These are phyloP conservation scores for Astyanax mexicanus DNA, from an alignment of 2,797 vertebrate species.

Conservation along the genomic window DNA sequence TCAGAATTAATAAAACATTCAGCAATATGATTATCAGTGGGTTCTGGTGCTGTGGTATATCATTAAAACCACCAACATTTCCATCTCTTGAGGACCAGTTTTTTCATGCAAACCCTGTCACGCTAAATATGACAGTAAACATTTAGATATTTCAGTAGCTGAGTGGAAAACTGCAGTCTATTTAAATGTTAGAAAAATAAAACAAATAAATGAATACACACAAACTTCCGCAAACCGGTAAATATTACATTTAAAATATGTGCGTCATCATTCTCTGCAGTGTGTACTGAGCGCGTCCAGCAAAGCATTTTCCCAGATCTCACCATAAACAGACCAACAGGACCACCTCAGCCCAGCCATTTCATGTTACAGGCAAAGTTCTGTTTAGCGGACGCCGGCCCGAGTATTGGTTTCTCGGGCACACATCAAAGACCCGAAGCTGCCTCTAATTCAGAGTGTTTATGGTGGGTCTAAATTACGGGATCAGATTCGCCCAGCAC, in stretches of 20 bases:
- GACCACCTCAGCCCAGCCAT: slow-evolving; percentile 56
- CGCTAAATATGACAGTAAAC: background rate
- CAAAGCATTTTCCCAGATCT: slow-evolving; percentile 64
- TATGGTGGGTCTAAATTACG: slow-evolving; percentile 78
- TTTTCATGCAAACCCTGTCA: background rate
- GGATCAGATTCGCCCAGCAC: slow-evolving; percentile 72
- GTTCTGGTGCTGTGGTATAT: background rate
- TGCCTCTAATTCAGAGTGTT: slow-evolving; percentile 76
- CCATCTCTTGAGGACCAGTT: background rate
- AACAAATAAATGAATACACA: background rate
- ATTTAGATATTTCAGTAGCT: background rate
- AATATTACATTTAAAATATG: slow-evolving; percentile 34
- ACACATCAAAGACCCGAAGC: slow-evolving; percentile 64
- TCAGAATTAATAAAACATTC: no score
- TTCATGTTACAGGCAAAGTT: slow-evolving; percentile 61
- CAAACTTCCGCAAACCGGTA: slow-evolving; percentile 26
- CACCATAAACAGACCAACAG: slow-evolving; percentile 60
- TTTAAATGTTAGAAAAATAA: background rate
- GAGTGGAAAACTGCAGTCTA: background rate
- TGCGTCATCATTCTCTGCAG: slow-evolving; percentile 44
- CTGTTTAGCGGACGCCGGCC: slow-evolving; percentile 52
- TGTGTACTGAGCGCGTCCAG: slow-evolving; percentile 45
- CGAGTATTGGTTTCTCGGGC: slow-evolving; percentile 65
- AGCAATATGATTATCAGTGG: background rate
- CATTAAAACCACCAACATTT: background rate